These are phyloP conservation scores for Drosophila nr. perissopoda DNA, from an alignment of 2,888 invertebrate species.

Conservation along the genomic window DNA sequence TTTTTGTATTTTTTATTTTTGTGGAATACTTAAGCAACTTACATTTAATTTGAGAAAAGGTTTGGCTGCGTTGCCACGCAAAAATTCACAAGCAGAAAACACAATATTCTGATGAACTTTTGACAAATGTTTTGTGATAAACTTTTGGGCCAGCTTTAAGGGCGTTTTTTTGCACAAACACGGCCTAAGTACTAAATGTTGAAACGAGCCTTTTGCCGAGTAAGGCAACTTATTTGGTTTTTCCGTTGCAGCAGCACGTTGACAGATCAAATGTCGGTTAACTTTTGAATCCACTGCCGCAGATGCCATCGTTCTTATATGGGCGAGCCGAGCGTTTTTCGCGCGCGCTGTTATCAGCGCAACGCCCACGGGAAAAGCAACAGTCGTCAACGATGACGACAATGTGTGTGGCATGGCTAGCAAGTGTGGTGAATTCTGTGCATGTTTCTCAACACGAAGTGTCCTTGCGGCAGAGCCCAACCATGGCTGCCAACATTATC, in stretches of 20 bases:
- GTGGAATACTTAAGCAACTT: slow-evolving; percentile 17
- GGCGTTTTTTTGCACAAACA: slow-evolving; percentile 18
- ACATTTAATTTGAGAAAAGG: slow-evolving; percentile 18
- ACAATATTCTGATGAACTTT: background rate
- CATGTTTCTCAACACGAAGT: slow-evolving; percentile 39
- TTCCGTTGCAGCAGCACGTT: slow-evolving; percentile 66
- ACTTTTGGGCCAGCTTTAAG: background rate
- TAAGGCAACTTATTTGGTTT: slow-evolving; percentile 6
- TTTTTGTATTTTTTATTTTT: background rate
- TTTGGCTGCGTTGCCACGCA: background rate
- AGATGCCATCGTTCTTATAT: slow-evolving; percentile 80
- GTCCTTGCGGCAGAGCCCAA: slow-evolving; percentile 18
- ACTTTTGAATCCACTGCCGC: slow-evolving; percentile 81
- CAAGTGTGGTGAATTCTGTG: slow-evolving; percentile 51
- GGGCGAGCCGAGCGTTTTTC: slow-evolving; percentile 49
- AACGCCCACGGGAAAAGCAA: slow-evolving; percentile 60
- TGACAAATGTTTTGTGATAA: background rate
- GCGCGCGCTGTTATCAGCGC: slow-evolving; percentile 58
- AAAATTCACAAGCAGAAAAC: slow-evolving; percentile 2
- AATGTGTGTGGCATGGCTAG: slow-evolving; percentile 28
- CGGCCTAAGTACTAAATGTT: slow-evolving; percentile 5
- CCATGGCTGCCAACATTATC: slow-evolving; percentile 17
- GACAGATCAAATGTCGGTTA: slow-evolving; percentile 83
- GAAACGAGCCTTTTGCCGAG: slow-evolving; percentile 11
- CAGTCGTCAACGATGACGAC: slow-evolving; percentile 57